These are phyloP conservation scores for Oophaga sylvatica DNA, from an alignment of 2,797 vertebrate species.

Conservation along the genomic window DNA sequence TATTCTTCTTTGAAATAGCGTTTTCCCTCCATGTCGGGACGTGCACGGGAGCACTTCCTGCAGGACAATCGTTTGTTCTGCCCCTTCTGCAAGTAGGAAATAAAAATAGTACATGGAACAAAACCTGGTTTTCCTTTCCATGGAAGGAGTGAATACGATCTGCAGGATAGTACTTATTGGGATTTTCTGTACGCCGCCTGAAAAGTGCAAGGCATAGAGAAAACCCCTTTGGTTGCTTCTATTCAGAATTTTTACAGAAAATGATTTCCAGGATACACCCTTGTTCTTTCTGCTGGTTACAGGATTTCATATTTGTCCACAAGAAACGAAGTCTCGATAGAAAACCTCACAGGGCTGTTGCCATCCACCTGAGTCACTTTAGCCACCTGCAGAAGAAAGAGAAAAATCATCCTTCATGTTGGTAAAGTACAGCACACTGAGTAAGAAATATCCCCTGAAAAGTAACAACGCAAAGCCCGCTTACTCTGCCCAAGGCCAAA, in stretches of 20 bases:
- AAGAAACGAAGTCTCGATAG: constrained; percentile 91
- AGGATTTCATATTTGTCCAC: constrained; percentile 98
- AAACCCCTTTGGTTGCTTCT: constrained; percentile 61
- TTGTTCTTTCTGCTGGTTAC: constrained; percentile 73
- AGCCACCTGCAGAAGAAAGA: constrained; percentile 78
- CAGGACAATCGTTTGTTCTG: neutral
- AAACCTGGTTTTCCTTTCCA: constrained; percentile 25
- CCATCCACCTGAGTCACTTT: constrained; percentile 91
- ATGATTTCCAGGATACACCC: constrained; percentile 63
- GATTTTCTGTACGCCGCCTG: constrained; percentile 44
- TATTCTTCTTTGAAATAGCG: constrained; percentile 52
- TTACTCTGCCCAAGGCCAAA: too few species aligned
- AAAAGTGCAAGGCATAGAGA: constrained; percentile 31
- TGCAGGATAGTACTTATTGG: constrained; percentile 31
- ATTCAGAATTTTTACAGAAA: constrained; percentile 60
- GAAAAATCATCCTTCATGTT: neutral
- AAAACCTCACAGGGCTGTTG: constrained; percentile 88
- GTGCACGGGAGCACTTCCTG: neutral
- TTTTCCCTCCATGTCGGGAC: constrained; percentile 30
- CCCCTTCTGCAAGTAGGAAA: constrained; percentile 43
- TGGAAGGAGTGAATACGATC: constrained; percentile 50
- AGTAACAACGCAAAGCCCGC: too few species aligned
- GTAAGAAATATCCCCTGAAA: too few species aligned
- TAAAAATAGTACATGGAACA: constrained; percentile 39
- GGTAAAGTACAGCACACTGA: neutral